A percentile compares a stretch with the other conserved stretches of the same genome.
Evolutionary conservation across 2,113 vertebrate species (phyloP).

Genomic region (Seriola aureovittata): DNA sequence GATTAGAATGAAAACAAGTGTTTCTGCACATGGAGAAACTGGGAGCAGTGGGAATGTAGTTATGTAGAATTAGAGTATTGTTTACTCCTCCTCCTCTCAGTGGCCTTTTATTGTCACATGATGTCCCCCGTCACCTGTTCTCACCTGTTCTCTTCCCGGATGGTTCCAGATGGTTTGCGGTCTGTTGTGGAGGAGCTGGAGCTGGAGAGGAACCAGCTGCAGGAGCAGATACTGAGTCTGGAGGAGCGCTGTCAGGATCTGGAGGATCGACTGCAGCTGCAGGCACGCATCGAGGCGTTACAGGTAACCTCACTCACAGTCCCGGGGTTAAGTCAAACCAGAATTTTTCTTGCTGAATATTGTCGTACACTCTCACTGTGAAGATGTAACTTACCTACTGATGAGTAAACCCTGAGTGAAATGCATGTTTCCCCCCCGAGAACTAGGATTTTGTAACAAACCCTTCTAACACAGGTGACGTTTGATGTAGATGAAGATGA

Average conservation of each 20-base stretch:
- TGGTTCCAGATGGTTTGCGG: slow-evolving; percentile 83
- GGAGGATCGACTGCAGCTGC: slow-evolving; percentile 91
- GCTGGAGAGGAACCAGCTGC: slow-evolving; percentile 92
- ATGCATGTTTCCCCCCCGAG: slow-evolving; percentile 66
- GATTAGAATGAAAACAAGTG: too few relatives aligned
- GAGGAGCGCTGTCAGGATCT: slow-evolving; percentile 91
- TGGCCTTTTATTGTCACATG: not conserved
- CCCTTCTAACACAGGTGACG: slow-evolving; percentile 92
- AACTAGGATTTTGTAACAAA: slow-evolving; percentile 85
- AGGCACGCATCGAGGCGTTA: slow-evolving; percentile 88
- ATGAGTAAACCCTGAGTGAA: slow-evolving; percentile 42
- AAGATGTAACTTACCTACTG: slow-evolving; percentile 14
- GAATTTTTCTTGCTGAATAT: not conserved
- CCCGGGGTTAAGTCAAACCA: not conserved
- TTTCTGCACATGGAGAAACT: too few relatives aligned
- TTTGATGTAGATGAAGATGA: slow-evolving; percentile 95
- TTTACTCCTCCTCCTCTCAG: too few relatives aligned
- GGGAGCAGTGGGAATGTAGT: too few relatives aligned
- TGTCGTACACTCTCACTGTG: not conserved
- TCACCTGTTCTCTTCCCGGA: not conserved
- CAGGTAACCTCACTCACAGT: slow-evolving; percentile 83
- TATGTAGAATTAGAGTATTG: too few relatives aligned
- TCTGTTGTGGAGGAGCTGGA: slow-evolving; percentile 93
- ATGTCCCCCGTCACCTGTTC: not conserved
- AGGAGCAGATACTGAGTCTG: slow-evolving; percentile 92